Percentiles rank a stretch among this genome's conserved stretches.
Conservation (phyloP, 2,888 invertebrate genomes). For the Eumerus sabulonum region DNA sequence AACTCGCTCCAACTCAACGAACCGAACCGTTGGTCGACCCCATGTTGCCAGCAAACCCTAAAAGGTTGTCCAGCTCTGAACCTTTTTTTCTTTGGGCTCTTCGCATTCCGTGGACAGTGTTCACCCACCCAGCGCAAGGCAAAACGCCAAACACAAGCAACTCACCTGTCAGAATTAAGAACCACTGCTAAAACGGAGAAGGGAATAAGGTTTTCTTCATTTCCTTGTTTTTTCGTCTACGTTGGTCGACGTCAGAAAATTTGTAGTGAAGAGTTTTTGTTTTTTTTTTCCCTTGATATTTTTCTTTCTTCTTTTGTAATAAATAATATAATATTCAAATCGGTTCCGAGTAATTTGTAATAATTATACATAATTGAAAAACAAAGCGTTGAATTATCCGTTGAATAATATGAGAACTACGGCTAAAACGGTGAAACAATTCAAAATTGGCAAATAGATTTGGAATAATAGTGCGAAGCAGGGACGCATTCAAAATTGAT, state of each 20-base stretch:
- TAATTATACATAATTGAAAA: too few relatives aligned
- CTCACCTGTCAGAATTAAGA: constrained; percentile 65
- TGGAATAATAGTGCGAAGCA: constrained; percentile 23
- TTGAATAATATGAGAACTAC: constrained; percentile 55
- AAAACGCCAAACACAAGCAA: constrained; percentile 49
- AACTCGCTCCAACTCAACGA: constrained; percentile 1
- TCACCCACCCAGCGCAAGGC: constrained; percentile 40
- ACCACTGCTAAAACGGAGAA: constrained; percentile 53
- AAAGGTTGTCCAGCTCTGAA: constrained; percentile 44
- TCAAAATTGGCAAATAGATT: constrained; percentile 50
- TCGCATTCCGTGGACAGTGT: constrained; percentile 29
- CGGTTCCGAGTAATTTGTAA: background rate
- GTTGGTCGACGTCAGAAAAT: constrained; percentile 61
- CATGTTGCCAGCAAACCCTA: constrained; percentile 30
- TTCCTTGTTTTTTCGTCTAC: constrained; percentile 61
- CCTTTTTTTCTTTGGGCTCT: constrained; percentile 27
- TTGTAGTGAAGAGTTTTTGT: constrained; percentile 44
- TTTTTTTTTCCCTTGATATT: constrained; percentile 29
- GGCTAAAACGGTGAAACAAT: constrained; percentile 28
- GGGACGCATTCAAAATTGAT: constrained; percentile 52
- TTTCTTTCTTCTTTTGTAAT: constrained; percentile 31
- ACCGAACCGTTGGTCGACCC: too few relatives aligned
- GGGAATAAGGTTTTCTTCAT: constrained; percentile 61
- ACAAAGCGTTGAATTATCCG: too few relatives aligned
- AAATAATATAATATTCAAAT: constrained; percentile 30